A percentile compares a stretch with the other conserved stretches of the same genome.
phyloP scores from a whole-genome alignment of 2,113 vertebrate genomes.

The Bungarus multicinctus region DNA sequence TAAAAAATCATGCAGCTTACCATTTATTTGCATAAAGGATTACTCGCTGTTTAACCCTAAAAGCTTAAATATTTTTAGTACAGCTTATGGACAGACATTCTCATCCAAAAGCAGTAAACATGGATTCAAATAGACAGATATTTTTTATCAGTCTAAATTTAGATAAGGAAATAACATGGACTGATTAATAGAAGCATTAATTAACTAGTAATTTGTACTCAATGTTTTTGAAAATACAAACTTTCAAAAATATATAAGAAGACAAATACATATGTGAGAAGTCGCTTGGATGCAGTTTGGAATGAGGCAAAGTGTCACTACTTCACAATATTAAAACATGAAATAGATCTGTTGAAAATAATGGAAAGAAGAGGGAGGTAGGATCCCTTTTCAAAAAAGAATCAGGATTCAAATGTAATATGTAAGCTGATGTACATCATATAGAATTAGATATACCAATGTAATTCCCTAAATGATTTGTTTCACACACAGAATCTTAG shows the following conservation, averaged over 20 bases:
- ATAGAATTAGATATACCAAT: not conserved
- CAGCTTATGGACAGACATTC: not conserved
- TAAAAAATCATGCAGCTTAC: not conserved
- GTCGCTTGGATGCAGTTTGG: not conserved
- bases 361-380: not conserved
- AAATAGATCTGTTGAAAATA: not conserved
- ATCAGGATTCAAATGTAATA: not conserved
- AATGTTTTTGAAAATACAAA: not conserved
- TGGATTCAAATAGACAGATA: not conserved
- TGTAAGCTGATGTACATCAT: not conserved
- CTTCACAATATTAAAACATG: not conserved
- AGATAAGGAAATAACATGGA: not conserved
- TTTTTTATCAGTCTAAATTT: not conserved
- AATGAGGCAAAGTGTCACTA: not conserved
- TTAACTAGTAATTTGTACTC: not conserved
- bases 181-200: not conserved
- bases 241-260: not conserved
- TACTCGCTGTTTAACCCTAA: not conserved
- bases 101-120: not conserved
- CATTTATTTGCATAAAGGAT: not conserved
- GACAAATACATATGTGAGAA: not conserved
- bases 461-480: not conserved
- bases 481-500: not conserved
- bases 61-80: not conserved
- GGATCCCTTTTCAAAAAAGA: not conserved